phyloP scores from a whole-genome alignment of 30 jellyfish, hydroid and myxozoan species.

The Rhopilema esculentum region DNA sequence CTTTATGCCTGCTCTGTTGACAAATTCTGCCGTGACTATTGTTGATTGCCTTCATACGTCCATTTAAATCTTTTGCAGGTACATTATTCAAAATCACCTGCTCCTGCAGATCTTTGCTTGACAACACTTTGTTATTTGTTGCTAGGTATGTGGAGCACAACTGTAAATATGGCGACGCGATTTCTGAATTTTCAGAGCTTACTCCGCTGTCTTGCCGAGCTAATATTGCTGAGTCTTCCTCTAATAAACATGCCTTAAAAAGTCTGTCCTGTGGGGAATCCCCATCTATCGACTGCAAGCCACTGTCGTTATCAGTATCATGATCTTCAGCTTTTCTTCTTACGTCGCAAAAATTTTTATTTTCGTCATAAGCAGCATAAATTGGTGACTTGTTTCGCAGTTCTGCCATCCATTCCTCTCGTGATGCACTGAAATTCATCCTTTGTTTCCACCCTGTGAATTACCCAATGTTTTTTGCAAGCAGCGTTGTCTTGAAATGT shows the following conservation, averaged over 20 bases:
- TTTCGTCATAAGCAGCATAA: conserved; percentile 54
- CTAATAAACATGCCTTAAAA: neutral
- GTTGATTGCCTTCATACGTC: neutral
- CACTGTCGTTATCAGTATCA: conserved; percentile 77
- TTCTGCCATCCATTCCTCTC: conserved; percentile 56
- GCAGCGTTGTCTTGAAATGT: neutral
- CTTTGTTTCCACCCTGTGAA: too few relatives aligned
- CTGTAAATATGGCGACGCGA: conserved; percentile 47
- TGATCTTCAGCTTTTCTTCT: conserved; percentile 28
- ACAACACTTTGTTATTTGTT: conserved; percentile 66
- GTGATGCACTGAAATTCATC: conserved; percentile 37
- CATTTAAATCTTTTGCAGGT: conserved; percentile 10
- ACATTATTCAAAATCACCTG: conserved; percentile 55
- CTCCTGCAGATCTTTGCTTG: conserved; percentile 17
- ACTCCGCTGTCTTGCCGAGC: conserved; percentile 65
- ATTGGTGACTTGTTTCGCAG: conserved; percentile 57
- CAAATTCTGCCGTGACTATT: neutral
- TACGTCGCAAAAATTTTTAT: conserved; percentile 6
- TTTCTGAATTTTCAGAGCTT: conserved; percentile 60
- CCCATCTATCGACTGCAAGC: conserved; percentile 72
- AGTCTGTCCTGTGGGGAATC: conserved; percentile 48
- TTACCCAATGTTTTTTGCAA: neutral
- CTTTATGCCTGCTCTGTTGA: neutral
- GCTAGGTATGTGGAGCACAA: conserved; percentile 23
- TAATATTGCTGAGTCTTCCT: neutral